These are phyloP conservation scores for Hypolimnas misippus DNA, from an alignment of 2,888 invertebrate genomes.

Conservation along the genomic window DNA sequence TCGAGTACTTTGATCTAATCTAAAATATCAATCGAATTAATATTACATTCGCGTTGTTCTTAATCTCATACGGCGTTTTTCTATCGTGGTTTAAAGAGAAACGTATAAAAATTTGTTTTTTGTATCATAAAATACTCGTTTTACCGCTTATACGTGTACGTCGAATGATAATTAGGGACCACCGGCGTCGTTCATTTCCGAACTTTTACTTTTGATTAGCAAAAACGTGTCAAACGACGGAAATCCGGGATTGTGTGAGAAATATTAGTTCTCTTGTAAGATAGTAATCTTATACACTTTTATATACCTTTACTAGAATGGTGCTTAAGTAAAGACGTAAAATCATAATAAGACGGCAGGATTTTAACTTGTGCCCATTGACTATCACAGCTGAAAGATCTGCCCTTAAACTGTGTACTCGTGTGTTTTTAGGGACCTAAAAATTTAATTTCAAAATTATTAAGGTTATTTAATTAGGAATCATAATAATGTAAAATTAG, in stretches of 20 bases:
- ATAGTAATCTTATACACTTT: no score
- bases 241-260: constrained; percentile 31
- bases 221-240: constrained; percentile 35
- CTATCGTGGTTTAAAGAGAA: not conserved
- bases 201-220: constrained; percentile 30
- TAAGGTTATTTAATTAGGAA: no score
- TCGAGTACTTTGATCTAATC: not conserved
- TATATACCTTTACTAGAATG: no score
- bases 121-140: constrained; percentile 61
- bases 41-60: constrained; percentile 1
- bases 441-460: no score
- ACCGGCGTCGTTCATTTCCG: constrained; percentile 60
- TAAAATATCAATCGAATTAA: not conserved
- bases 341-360: no score
- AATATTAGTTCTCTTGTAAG: constrained; percentile 9
- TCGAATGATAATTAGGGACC: constrained; percentile 75
- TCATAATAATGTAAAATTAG: no score
- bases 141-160: constrained; percentile 56
- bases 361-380: no score
- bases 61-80: not conserved
- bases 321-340: no score
- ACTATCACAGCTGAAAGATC: no score
- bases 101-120: not conserved
- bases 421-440: no score
- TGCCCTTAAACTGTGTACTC: no score